phyloP scores from a whole-genome alignment of 1,140 invertebrate genomes.

The Lysiphlebus fabarum region DNA sequence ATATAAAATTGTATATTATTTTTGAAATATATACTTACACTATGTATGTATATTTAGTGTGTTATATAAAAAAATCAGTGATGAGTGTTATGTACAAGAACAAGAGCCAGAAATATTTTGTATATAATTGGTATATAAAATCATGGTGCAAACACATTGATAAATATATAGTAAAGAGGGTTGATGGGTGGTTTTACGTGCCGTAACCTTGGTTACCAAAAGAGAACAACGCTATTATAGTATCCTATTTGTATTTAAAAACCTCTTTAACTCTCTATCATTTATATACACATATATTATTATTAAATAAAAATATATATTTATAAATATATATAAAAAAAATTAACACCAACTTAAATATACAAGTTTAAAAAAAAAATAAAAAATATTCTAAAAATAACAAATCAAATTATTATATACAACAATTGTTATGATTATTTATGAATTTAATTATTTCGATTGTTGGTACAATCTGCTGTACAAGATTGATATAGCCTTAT shows the following conservation, averaged over 20 bases:
- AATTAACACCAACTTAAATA: no score
- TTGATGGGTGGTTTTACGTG: conserved; percentile 53
- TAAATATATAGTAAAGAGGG: conserved; percentile 50
- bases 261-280: conserved; percentile 44
- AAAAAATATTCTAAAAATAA: no score
- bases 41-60: neutral
- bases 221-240: conserved; percentile 21
- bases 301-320: no score
- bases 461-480: no score
- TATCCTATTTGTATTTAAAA: conserved; percentile 44
- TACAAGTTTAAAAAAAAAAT: no score
- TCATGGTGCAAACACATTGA: conserved; percentile 55
- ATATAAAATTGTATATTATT: no score
- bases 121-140: conserved; percentile 58
- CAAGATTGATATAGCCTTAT: no score
- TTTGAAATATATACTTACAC: no score
- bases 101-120: conserved; percentile 47
- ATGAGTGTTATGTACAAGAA: conserved; percentile 13
- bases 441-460: no score
- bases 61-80: conserved; percentile 2
- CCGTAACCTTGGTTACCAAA: conserved; percentile 49
- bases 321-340: no score
- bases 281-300: conserved; percentile 41
- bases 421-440: no score
- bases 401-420: no score